A percentile compares a stretch with the other conserved stretches of the same genome.
These are phyloP conservation scores for Amphiura filiformis DNA, from an alignment of 35 echinoderm and acorn worm genomes.

Conservation along the genomic window DNA sequence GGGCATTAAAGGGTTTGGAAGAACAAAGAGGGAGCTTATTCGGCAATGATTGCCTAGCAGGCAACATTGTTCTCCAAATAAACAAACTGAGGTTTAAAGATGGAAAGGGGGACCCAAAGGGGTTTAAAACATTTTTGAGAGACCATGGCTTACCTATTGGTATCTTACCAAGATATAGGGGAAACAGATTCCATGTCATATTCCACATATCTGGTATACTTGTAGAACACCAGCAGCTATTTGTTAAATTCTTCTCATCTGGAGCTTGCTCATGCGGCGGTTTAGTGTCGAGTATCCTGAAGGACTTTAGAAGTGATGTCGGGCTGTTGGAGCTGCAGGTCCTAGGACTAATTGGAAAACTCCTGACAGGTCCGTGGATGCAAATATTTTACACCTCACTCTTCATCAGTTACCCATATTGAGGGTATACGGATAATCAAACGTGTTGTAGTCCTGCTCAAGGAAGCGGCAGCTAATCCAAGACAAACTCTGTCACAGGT, in stretches of 20 bases:
- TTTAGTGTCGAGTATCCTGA: not conserved
- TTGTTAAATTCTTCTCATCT: slow-evolving; percentile 11
- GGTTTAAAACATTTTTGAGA: slow-evolving; percentile 25
- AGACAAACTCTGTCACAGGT: not conserved
- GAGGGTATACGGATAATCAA: slow-evolving; percentile 29
- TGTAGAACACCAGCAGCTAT: slow-evolving; percentile 33
- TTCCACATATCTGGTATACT: slow-evolving; percentile 41
- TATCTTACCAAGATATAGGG: slow-evolving; percentile 36
- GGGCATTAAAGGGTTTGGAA: not conserved
- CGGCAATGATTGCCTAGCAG: not conserved
- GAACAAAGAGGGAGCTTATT: not conserved
- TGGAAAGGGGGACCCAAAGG: slow-evolving; percentile 52
- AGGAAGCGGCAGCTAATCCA: slow-evolving; percentile 2
- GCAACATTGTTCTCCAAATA: not conserved
- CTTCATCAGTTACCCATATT: not conserved
- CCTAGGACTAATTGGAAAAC: slow-evolving; percentile 26
- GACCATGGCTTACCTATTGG: slow-evolving; percentile 23
- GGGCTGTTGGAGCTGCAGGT: slow-evolving; percentile 27
- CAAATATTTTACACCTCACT: slow-evolving; percentile 21
- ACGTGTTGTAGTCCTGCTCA: not conserved
- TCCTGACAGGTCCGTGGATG: slow-evolving; percentile 45
- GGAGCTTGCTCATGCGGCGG: slow-evolving; percentile 24
- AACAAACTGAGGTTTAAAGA: slow-evolving; percentile 52
- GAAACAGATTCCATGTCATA: slow-evolving; percentile 35
- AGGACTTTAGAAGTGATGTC: slow-evolving; percentile 10